Base-by-base conservation (phyloP, 2,888 invertebrate genomes). In the Exocentrus adspersus region DNA sequence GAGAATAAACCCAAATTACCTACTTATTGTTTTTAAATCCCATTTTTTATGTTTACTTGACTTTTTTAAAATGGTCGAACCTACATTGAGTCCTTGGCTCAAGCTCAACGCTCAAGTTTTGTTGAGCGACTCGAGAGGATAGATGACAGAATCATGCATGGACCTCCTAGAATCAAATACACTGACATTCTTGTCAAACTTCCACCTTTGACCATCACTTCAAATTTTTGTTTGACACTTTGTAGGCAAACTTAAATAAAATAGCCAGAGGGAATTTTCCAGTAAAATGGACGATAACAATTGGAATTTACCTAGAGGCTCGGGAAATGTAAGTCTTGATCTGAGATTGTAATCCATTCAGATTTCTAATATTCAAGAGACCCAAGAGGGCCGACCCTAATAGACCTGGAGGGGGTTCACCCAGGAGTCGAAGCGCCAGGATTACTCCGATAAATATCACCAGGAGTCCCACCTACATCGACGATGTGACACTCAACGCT, bases 401-500 rank as follows among this genome's bases (percentile, higher is more conserved):
- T 7, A 59, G 67, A 63, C 42, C 56, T 37, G 52, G 57, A 30
- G 53, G 65, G 3, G 62, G 62, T 37, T 65, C 65, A 1, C 67
- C 65, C 9, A 63, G 69, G 50, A 60, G 51, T 21, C 61, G 69
- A n/a, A 28, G 46, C 32, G 50, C 65, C 2, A 65, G 69, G 54
- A 60, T 65, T 14, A 65, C 62, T 46, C 64, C 66, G 14, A 48
- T 60, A 19, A 69, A 61, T 48, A 61, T 67, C 10, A 46, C 60
- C 46, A 67, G 68, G 59, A 67, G 64, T 41, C 69, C 70, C 1
- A 45, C 72, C 0, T 75, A 72, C 43, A 64, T 75, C 17, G 73
- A 75, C 56, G 73, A 72, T 51, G 67, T 70, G 20, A 71, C 75
- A 3, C 52, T 75, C 28, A 71, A 71, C 24, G 70, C 73, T 2